Conservation (phyloP, 2,888 invertebrate genomes). For the Eueremaeus valkanovi region DNA sequence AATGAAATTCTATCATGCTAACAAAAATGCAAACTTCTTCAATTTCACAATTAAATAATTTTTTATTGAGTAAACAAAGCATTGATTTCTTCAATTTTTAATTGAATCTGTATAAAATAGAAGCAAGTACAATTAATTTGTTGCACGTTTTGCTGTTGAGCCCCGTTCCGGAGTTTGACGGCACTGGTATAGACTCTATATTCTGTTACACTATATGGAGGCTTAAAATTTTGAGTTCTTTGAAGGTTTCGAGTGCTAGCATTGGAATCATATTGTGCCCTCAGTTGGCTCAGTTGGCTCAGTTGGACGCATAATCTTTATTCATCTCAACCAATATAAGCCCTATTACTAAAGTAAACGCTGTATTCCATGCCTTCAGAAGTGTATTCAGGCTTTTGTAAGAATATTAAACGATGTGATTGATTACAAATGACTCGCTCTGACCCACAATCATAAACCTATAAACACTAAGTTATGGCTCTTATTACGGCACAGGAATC, state of each 20-base stretch:
- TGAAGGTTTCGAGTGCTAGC: background rate
- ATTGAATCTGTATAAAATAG: no score
- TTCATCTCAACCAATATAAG: background rate
- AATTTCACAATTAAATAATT: no score
- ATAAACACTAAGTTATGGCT: background rate
- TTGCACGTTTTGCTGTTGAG: background rate
- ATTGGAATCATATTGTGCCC: background rate
- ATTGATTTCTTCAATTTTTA: background rate
- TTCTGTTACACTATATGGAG: background rate
- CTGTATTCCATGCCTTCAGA: background rate
- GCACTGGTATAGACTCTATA: background rate
- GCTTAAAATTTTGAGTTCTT: background rate
- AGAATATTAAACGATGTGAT: conserved; percentile 8
- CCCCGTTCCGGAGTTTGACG: background rate
- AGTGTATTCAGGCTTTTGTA: no score
- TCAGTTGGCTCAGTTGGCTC: background rate
- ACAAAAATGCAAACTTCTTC: no score
- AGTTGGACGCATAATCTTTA: conserved; percentile 12
- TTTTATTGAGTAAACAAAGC: background rate
- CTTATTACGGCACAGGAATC: background rate
- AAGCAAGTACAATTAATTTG: no score
- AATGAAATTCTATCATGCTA: no score
- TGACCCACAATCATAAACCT: background rate
- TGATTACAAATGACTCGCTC: background rate
- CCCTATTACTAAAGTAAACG: background rate